phyloP scores from a whole-genome alignment of 2,113 vertebrate species.

The Phoenicopterus ruber region DNA sequence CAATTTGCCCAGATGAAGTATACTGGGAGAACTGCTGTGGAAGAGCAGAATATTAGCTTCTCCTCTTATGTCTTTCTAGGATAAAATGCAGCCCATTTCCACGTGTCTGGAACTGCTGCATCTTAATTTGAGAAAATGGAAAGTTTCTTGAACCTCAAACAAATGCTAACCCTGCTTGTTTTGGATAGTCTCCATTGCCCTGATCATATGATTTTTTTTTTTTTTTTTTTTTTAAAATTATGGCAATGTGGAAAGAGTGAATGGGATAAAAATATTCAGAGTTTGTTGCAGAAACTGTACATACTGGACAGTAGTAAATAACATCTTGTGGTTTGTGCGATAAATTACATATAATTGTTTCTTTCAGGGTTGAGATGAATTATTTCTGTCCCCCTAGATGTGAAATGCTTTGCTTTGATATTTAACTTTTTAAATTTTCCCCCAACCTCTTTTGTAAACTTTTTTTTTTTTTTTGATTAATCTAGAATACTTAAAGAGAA shows the following conservation, averaged over 20 bases:
- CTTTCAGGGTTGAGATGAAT: not conserved
- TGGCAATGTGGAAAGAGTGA: not conserved
- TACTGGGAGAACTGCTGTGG: not conserved
- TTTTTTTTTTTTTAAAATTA: conserved; percentile 27
- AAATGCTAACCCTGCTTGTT: not conserved
- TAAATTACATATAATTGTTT: conserved; percentile 33
- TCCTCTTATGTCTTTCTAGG: not conserved
- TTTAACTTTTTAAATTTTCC: not conserved
- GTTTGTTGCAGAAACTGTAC: not conserved
- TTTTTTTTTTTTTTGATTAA: too few relatives aligned
- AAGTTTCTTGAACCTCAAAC: not conserved
- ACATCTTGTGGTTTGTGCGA: not conserved
- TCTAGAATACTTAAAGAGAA: not conserved
- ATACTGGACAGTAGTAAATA: not conserved
- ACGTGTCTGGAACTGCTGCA: not conserved
- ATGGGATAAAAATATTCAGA: not conserved
- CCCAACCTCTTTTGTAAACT: not conserved
- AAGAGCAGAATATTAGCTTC: not conserved
- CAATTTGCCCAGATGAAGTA: not conserved
- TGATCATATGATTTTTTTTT: not conserved
- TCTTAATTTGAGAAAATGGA: not conserved
- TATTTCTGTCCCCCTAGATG: not conserved
- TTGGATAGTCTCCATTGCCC: not conserved
- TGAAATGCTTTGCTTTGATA: not conserved
- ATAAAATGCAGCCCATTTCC: not conserved